Percentiles rank a stretch among this genome's conserved stretches.
phyloP scores from a whole-genome alignment of 1,140 invertebrate genomes.

The Chrysomallon squamiferum region DNA sequence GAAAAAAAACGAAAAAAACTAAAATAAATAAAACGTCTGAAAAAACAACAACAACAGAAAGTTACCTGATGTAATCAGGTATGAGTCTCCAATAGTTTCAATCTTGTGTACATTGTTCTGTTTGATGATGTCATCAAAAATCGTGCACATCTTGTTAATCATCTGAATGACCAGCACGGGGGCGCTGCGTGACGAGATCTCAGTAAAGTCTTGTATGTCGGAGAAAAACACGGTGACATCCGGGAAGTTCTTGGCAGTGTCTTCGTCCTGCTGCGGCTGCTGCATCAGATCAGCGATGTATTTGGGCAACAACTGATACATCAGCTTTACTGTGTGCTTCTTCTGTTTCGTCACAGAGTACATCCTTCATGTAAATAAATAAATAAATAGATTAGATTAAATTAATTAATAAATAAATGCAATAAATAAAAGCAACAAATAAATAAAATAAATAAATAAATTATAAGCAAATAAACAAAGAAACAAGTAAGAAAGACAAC shows the following conservation, averaged over 20 bases:
- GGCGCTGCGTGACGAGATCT: slow-evolving; percentile 81
- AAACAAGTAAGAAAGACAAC: too few relatives aligned
- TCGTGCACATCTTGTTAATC: slow-evolving; percentile 34
- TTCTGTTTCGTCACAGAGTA: slow-evolving; percentile 52
- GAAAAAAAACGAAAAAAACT: too few relatives aligned
- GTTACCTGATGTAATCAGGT: slow-evolving; percentile 43
- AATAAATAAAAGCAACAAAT: too few relatives aligned
- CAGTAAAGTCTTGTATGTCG: slow-evolving; percentile 83
- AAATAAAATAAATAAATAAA: too few relatives aligned
- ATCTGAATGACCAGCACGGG: slow-evolving; percentile 77
- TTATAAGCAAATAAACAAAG: too few relatives aligned
- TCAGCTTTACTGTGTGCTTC: slow-evolving; percentile 45
- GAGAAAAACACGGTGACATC: slow-evolving; percentile 70
- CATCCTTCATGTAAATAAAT: too few relatives aligned
- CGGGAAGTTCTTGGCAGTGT: slow-evolving; percentile 60
- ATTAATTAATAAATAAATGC: too few relatives aligned
- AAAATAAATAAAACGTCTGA: too few relatives aligned
- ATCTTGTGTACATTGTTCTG: slow-evolving; percentile 58
- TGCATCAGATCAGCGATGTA: slow-evolving; percentile 63
- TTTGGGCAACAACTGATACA: slow-evolving; percentile 57
- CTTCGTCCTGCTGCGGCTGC: slow-evolving; percentile 50
- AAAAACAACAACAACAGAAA: too few relatives aligned
- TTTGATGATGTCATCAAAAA: slow-evolving; percentile 29
- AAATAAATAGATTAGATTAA: too few relatives aligned
- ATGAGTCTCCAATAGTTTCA: slow-evolving; percentile 51